Evolutionary conservation across 37 sponge, comb jelly and placozoan species (phyloP).

Genomic region (Halisarca cf. caerulea): DNA sequence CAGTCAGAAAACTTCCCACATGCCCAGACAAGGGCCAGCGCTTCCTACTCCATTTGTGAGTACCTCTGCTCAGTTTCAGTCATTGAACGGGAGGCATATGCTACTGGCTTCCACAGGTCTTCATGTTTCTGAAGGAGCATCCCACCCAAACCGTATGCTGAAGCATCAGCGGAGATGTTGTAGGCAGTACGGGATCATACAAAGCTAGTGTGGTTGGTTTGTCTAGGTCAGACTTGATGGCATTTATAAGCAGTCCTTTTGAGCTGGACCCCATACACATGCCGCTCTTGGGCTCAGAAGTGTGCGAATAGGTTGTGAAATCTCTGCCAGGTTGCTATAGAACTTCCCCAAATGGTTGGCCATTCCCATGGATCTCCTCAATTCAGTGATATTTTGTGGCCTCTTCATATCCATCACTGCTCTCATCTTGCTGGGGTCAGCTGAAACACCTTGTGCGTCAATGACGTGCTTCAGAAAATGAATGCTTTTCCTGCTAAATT

Average conservation of each 20-base stretch:
- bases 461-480: too few relatives aligned
- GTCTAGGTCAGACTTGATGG: not conserved
- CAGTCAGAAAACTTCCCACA: too few relatives aligned
- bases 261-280: not conserved
- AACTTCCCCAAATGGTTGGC: not conserved
- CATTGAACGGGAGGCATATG: too few relatives aligned
- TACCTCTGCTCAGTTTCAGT: too few relatives aligned
- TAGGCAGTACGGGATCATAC: not conserved
- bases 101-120: too few relatives aligned
- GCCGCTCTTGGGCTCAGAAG: not conserved
- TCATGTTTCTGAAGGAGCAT: too few relatives aligned
- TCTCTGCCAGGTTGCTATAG: not conserved
- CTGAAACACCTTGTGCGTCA: not conserved
- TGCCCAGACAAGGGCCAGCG: too few relatives aligned
- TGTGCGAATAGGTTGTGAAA: not conserved
- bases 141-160: too few relatives aligned
- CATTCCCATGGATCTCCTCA: not conserved
- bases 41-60: too few relatives aligned
- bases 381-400: not conserved
- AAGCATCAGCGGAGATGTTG: too few relatives aligned
- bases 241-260: not conserved
- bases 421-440: not conserved
- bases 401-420: not conserved
- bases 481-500: too few relatives aligned
- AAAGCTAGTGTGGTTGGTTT: not conserved